Evolutionary conservation across 2,888 invertebrate species (phyloP).

Genomic region (Pseudococcus viburni): DNA sequence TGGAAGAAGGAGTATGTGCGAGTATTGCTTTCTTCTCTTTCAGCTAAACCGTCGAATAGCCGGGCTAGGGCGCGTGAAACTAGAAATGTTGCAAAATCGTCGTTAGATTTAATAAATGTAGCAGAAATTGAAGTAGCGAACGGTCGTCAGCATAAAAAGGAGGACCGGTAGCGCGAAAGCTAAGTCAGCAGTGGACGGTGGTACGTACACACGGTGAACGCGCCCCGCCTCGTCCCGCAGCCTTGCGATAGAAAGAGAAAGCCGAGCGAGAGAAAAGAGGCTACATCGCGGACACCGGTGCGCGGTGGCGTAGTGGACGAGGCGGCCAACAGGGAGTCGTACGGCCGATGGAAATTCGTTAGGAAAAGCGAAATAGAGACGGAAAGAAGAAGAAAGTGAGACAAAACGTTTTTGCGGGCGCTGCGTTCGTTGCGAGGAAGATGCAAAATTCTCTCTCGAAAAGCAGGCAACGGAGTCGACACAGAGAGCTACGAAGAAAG

Average conservation of each 20-base stretch:
- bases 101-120: conserved; percentile 66
- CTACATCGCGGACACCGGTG: conserved; percentile 18
- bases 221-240: background rate
- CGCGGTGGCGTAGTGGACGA: conserved; percentile 21
- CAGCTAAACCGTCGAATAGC: conserved; percentile 55
- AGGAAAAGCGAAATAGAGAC: conserved; percentile 58
- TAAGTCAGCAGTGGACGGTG: conserved; percentile 65
- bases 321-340: conserved; percentile 41
- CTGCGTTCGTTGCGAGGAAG: conserved; percentile 42
- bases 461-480: conserved; percentile 24
- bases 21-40: conserved; percentile 55
- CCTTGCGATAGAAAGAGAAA: conserved; percentile 42
- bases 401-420: conserved; percentile 45
- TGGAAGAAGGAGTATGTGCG: background rate
- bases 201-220: conserved; percentile 27
- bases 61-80: conserved; percentile 60
- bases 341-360: conserved; percentile 62
- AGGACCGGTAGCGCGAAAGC: conserved; percentile 62
- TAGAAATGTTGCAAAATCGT: conserved; percentile 65
- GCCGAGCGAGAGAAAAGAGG: conserved; percentile 1
- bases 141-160: conserved; percentile 65
- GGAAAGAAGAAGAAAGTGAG: conserved; percentile 57
- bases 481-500: background rate
- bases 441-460: conserved; percentile 62
- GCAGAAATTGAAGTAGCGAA: conserved; percentile 66